Evolutionary conservation across 2,888 invertebrate genomes (phyloP).

Genomic region (Proisotoma minuta): DNA sequence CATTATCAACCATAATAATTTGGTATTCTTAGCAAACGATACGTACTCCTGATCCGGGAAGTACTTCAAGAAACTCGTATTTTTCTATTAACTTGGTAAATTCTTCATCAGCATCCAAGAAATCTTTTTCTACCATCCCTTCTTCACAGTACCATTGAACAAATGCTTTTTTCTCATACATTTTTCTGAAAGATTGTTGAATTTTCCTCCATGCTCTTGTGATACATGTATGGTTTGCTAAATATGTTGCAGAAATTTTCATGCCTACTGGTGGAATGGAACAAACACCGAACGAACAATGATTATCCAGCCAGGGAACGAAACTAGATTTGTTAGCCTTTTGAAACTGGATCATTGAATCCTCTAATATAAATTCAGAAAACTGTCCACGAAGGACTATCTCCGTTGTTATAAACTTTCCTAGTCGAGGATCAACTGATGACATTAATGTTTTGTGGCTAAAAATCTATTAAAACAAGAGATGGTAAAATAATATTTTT

Average conservation of each 20-base stretch:
- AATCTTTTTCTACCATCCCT: constrained; percentile 27
- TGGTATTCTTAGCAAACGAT: background rate
- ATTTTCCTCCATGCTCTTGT: constrained; percentile 14
- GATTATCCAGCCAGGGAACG: constrained; percentile 22
- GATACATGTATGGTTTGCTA: constrained; percentile 26
- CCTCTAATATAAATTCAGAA: constrained; percentile 10
- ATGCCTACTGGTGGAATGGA: constrained; percentile 25
- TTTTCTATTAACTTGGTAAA: constrained; percentile 12
- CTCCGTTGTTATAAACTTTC: constrained; percentile 21
- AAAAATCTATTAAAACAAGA: constrained; percentile 11
- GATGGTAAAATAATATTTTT: background rate
- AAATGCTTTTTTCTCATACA: constrained; percentile 14
- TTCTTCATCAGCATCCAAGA: constrained; percentile 16
- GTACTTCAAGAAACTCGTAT: constrained; percentile 11
- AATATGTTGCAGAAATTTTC: constrained; percentile 25
- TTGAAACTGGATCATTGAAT: constrained; percentile 1
- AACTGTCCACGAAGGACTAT: constrained; percentile 15
- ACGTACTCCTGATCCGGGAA: background rate
- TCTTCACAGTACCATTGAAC: constrained; percentile 30
- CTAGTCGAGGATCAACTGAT: constrained; percentile 12
- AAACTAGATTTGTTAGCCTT: constrained; percentile 11
- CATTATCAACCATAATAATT: background rate
- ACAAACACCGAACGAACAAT: constrained; percentile 20
- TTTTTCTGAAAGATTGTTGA: background rate
- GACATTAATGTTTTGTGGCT: constrained; percentile 18